Conservation (phyloP, 30 jellyfish, hydroid and myxozoan species). For the Turritopsis dohrnii region DNA sequence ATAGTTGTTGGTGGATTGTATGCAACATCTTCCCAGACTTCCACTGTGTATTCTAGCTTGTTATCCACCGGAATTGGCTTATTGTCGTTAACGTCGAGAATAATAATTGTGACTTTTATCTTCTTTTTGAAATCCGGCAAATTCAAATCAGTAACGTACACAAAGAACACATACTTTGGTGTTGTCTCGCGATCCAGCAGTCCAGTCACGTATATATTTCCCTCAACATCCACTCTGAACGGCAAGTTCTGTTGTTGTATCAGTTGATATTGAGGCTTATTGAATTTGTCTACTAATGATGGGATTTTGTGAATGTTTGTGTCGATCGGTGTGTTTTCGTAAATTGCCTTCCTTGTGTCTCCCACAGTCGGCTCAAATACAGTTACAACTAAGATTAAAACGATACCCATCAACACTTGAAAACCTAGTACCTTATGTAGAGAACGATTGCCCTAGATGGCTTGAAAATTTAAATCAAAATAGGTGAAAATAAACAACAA, state of each 20-base stretch:
- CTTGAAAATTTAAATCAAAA: too few species aligned
- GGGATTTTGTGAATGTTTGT: conserved; percentile 38
- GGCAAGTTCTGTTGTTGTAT: conserved; percentile 4
- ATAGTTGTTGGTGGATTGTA: conserved; percentile 17
- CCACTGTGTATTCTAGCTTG: conserved; percentile 17
- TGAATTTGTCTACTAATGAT: conserved; percentile 35
- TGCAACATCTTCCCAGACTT: conserved; percentile 16
- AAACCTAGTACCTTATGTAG: too few species aligned
- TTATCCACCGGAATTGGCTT: conserved; percentile 54
- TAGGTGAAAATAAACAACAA: too few species aligned
- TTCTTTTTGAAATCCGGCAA: conserved; percentile 51
- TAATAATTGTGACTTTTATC: conserved; percentile 42
- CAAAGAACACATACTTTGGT: conserved; percentile 39
- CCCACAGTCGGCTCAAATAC: not conserved
- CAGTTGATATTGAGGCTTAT: conserved; percentile 48
- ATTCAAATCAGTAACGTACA: conserved; percentile 67
- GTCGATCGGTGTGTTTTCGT: conserved; percentile 56
- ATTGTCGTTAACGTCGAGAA: conserved; percentile 79
- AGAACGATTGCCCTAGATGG: too few species aligned
- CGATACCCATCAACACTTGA: too few species aligned
- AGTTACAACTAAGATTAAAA: not conserved
- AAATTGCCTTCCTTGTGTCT: conserved; percentile 3
- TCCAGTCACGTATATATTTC: conserved; percentile 46
- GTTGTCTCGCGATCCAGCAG: conserved; percentile 64
- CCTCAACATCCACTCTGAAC: conserved; percentile 18